Evolutionary conservation across 2,797 vertebrate species (phyloP).

Genomic region (Threskiornis aethiopicus): DNA sequence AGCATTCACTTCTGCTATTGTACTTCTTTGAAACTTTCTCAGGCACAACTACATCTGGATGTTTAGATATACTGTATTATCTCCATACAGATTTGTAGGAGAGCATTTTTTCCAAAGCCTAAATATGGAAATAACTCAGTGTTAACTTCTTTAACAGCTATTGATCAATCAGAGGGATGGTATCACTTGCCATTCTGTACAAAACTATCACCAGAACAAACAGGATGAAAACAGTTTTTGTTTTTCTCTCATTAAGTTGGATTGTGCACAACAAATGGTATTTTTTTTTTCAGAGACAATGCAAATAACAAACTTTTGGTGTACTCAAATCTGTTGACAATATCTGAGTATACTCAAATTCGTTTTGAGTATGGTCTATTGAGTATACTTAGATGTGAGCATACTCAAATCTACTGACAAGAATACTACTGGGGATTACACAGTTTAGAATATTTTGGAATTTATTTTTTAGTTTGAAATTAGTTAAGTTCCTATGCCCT

Average conservation of each 20-base stretch:
- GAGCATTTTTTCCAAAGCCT: neutral
- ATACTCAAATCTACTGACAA: neutral
- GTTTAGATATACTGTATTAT: neutral
- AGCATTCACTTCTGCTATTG: neutral
- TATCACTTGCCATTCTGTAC: neutral
- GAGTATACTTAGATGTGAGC: neutral
- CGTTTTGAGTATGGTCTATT: rapidly evolving
- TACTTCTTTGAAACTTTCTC: neutral
- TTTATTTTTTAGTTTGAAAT: neutral
- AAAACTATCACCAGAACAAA: neutral
- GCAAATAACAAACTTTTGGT: neutral
- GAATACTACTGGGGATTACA: neutral
- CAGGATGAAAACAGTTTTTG: neutral
- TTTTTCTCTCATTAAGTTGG: neutral
- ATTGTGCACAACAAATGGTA: rapidly evolving
- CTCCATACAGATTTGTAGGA: neutral
- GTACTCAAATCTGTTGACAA: neutral
- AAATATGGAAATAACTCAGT: neutral
- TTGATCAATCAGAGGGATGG: neutral
- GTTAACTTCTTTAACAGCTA: neutral
- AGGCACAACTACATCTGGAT: rapidly evolving
- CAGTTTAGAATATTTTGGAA: neutral
- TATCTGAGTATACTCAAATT: neutral
- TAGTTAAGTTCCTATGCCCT: rapidly evolving
- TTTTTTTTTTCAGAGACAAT: neutral